Percentiles rank a stretch among this genome's conserved stretches.
Evolutionary conservation across 2,797 vertebrate species (phyloP).

Genomic region (Euphonia xanthogaster): DNA sequence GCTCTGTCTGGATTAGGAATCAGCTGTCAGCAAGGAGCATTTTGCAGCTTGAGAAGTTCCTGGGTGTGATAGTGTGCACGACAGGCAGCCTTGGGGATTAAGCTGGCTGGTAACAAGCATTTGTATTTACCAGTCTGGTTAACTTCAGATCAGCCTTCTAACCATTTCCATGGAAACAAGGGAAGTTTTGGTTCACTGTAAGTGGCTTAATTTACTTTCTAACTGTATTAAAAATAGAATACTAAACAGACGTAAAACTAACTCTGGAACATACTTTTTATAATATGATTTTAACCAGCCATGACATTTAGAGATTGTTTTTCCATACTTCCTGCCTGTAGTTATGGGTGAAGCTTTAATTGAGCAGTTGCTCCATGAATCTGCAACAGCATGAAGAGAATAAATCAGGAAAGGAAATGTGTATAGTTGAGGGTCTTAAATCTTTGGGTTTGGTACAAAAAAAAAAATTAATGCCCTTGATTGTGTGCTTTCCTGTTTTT

Average conservation of each 20-base stretch:
- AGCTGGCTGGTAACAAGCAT: slow-evolving; percentile 64
- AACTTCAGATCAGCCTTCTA: slow-evolving; percentile 67
- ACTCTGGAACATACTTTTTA: slow-evolving; percentile 12
- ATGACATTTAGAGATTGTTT: slow-evolving; percentile 19
- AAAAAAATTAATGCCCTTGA: not conserved
- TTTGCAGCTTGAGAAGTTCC: slow-evolving; percentile 67
- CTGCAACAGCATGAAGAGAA: not conserved
- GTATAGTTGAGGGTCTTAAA: not conserved
- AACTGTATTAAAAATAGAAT: slow-evolving; percentile 25
- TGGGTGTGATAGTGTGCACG: slow-evolving; percentile 70
- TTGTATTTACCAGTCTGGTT: slow-evolving; percentile 70
- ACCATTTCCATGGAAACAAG: slow-evolving; percentile 84
- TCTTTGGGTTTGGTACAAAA: slow-evolving; percentile 1
- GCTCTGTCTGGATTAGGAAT: slow-evolving; percentile 76
- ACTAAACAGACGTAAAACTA: not conserved
- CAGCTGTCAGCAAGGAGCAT: slow-evolving; percentile 75
- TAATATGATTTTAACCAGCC: slow-evolving; percentile 30
- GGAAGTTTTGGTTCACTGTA: slow-evolving; percentile 85
- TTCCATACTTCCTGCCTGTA: not conserved
- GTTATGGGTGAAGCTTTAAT: not conserved
- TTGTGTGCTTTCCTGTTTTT: not conserved
- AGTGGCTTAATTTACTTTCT: slow-evolving; percentile 79
- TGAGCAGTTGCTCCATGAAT: not conserved
- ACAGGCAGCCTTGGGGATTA: slow-evolving; percentile 76
- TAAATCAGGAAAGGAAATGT: not conserved